These are phyloP conservation scores for Bruchidius siliquastri DNA, from an alignment of 2,888 invertebrate species.

Conservation along the genomic window DNA sequence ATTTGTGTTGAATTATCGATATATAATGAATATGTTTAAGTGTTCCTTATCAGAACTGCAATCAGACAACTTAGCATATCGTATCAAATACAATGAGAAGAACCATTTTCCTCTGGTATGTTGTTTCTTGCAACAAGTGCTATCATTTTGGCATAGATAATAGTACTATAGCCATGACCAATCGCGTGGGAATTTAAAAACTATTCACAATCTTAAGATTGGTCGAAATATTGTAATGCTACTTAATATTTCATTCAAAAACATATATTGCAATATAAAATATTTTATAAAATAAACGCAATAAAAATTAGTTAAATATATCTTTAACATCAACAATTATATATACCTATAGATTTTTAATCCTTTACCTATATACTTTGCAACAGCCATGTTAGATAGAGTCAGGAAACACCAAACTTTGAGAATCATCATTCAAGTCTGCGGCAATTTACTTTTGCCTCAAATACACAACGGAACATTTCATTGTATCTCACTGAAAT, in stretches of 20 bases:
- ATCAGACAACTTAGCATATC: not conserved
- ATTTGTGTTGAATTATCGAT: not conserved
- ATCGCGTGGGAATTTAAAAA: not conserved
- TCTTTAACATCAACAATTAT: conserved; percentile 43
- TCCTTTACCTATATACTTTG: conserved; percentile 42
- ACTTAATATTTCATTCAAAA: not conserved
- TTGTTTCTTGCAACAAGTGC: not conserved
- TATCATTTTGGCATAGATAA: not conserved
- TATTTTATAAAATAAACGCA: conserved; percentile 39
- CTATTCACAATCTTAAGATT: not conserved
- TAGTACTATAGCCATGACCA: not conserved
- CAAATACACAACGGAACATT: not conserved
- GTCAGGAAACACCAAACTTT: conserved; percentile 39
- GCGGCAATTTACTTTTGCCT: not conserved
- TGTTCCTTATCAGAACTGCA: not conserved
- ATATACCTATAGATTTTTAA: conserved; percentile 30
- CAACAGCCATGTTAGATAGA: conserved; percentile 45
- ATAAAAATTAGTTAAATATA: conserved; percentile 41
- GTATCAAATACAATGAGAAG: not conserved
- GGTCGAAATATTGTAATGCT: not conserved
- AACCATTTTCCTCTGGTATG: not conserved
- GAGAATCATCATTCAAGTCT: not conserved
- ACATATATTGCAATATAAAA: not conserved
- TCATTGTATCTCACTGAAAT: not conserved
- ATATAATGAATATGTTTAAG: not conserved